Evolutionary conservation across 2,113 vertebrate species (phyloP).

Genomic region (Chauna torquata): DNA sequence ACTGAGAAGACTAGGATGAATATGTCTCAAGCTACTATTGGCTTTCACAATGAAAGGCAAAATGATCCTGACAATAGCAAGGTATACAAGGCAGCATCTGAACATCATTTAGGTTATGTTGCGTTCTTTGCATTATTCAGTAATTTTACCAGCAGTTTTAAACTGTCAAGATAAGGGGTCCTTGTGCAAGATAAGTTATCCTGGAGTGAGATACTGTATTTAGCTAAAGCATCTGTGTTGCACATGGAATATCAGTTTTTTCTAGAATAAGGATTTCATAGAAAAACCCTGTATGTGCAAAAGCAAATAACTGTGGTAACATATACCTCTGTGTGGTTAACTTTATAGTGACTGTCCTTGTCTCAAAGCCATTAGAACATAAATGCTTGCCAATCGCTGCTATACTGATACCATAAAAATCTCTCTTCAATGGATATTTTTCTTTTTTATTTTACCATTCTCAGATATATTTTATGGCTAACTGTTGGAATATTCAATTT

Average conservation of each 20-base stretch:
- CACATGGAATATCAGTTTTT: background rate
- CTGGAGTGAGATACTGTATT: background rate
- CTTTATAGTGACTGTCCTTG: background rate
- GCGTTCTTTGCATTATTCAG: background rate
- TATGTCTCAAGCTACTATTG: background rate
- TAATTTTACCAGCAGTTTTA: background rate
- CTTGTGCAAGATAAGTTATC: background rate
- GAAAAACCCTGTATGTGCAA: background rate
- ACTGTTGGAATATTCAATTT: constrained; percentile 8
- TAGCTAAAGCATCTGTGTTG: background rate
- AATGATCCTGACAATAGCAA: background rate
- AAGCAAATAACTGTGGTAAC: background rate
- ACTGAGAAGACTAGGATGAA: background rate
- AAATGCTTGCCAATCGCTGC: background rate
- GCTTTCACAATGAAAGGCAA: background rate
- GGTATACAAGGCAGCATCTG: background rate
- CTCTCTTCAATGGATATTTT: background rate
- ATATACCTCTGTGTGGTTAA: background rate
- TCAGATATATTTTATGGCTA: background rate
- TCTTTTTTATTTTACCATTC: background rate
- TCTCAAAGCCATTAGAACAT: background rate
- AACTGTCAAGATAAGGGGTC: background rate
- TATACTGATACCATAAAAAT: background rate
- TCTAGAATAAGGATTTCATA: background rate
- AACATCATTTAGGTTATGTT: background rate